Evolutionary conservation across 2,797 vertebrate species (phyloP), one percentile per base, ranked within the genome.

Genomic region (Acanthurus leucopareius): DNA sequence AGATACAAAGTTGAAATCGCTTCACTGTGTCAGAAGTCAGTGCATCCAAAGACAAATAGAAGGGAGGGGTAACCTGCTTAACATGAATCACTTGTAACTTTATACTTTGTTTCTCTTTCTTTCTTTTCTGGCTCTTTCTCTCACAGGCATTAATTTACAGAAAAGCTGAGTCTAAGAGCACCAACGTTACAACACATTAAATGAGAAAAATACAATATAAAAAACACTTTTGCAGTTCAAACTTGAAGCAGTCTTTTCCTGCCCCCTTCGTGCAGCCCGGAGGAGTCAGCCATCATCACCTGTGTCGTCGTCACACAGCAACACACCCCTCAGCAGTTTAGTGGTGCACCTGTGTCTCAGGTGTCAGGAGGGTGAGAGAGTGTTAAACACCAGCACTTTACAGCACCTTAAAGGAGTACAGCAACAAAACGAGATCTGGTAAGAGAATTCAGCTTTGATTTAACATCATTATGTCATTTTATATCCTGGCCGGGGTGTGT

Each of bases 381-480:
- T 22, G 49, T 75, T 59, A 49, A 64, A 73, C 59, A 16, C 3
- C 2, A 0, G 10, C 15, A 9, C 35, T 51, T 49, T 32, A 58
- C 45, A 53, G 28, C 65, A 73, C 16, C 70, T 28, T 2, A 3
- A 59, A 64, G 62, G 73, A 74, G 61, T 28, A 7, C 1, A 35
- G n/a, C 56, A 10, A 47, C 51, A 69, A 35, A 28, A 51, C 53
- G 42, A 71, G 28, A 84, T 44, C 42, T 14, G 91, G 92, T 93
- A 78, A 89, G 88, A 65, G 63, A 28, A 57, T 69, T 60, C 8
- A 15, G 44, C 65, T 87, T 80, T 86, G 60, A 81, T 89, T 87
- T 89, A 2, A 61, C 53, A 7, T 1, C 20, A 22, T 62, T 49
- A 1, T 74, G 8, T 48, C 1, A 16, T 45, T 14, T 60, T 19